Evolutionary conservation across 2,797 vertebrate genomes (phyloP).

Genomic region (Sebastes itinus): DNA sequence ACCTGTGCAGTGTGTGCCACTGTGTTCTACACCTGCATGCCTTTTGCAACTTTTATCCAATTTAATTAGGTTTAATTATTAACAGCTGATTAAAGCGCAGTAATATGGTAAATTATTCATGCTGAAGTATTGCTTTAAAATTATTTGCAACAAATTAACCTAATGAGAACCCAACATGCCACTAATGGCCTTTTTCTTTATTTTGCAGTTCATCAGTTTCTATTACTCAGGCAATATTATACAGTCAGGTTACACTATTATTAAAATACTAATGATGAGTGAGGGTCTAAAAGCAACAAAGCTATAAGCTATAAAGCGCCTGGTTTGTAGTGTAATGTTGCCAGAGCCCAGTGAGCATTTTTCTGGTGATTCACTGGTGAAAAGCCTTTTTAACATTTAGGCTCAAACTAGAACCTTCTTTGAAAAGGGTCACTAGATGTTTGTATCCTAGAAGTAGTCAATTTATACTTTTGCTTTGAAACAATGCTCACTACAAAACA

Average conservation of each 20-base stretch:
- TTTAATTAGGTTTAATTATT: conserved; percentile 3
- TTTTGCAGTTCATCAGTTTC: conserved; percentile 7
- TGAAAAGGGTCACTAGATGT: neutral
- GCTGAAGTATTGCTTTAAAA: neutral
- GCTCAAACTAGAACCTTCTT: neutral
- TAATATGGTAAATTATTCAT: neutral
- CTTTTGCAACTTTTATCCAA: neutral
- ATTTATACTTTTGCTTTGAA: neutral
- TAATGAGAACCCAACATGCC: conserved; percentile 15
- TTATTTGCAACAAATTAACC: conserved; percentile 10
- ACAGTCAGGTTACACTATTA: conserved; percentile 6
- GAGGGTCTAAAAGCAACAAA: neutral
- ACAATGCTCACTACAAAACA: neutral
- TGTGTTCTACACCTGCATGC: neutral
- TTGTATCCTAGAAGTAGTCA: neutral
- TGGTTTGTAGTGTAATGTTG: neutral
- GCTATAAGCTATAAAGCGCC: neutral
- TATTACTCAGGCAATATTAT: conserved; percentile 1
- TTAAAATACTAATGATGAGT: conserved; percentile 27
- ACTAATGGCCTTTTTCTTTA: conserved; percentile 11
- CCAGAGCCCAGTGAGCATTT: neutral
- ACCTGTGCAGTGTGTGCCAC: neutral
- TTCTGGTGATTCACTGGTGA: neutral
- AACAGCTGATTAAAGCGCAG: neutral
- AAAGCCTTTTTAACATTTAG: neutral